phyloP scores from a whole-genome alignment of 1,140 invertebrate genomes.

The Propsilocerus akamusi region DNA sequence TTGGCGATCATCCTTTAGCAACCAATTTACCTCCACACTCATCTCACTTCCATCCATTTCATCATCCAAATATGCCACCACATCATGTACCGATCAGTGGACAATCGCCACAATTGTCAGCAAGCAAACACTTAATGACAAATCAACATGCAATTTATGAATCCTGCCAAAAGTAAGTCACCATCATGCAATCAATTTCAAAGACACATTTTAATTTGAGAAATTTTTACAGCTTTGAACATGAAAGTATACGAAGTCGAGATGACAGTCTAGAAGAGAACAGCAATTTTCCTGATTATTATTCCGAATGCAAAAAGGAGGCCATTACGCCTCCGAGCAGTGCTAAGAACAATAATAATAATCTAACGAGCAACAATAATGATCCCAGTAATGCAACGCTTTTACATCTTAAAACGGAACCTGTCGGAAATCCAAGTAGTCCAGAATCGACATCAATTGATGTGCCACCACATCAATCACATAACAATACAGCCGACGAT shows the following conservation, averaged over 20 bases:
- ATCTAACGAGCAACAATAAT: too few species aligned
- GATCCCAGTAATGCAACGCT: background rate
- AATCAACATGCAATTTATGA: conserved; percentile 1
- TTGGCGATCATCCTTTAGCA: conserved; percentile 19
- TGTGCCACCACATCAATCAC: conserved; percentile 9
- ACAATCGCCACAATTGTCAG: background rate
- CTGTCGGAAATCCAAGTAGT: conserved; percentile 21
- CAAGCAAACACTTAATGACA: background rate
- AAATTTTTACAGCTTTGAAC: background rate
- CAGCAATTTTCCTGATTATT: background rate
- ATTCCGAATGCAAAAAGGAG: background rate
- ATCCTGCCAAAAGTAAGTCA: conserved; percentile 1
- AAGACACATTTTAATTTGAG: background rate
- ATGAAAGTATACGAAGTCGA: background rate
- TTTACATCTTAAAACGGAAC: conserved; percentile 24
- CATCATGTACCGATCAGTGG: background rate
- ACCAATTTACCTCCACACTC: background rate
- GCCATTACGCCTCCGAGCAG: background rate
- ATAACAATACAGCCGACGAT: conserved; percentile 12
- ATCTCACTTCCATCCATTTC: background rate
- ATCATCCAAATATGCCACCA: background rate
- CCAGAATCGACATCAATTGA: conserved; percentile 21
- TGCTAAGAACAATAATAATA: background rate
- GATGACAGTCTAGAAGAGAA: background rate
- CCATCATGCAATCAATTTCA: background rate